Base-by-base conservation (phyloP, 2,113 vertebrate species). In the Pristiophorus japonicus region DNA sequence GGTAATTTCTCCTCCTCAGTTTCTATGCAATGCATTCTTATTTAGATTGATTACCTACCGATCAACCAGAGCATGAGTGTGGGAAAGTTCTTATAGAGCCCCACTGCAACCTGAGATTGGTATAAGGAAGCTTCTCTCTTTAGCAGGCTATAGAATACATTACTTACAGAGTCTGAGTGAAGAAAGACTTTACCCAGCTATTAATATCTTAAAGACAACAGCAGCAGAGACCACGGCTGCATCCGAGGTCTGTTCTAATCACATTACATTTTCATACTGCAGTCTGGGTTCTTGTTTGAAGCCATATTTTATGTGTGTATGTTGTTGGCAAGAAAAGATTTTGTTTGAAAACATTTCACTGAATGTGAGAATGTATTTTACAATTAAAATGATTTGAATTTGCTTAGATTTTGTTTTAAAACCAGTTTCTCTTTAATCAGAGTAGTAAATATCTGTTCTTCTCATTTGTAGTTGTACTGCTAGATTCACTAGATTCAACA, bases 401-500 rank as follows among this genome's bases (percentile, higher is more conserved):
- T 51, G 8, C 2, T 30, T 51, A 22, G 5, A 6, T 85, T 87
- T 85, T 5, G 20, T 22, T 0, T 30, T 55, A 87, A 0, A 90
- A 34, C 47, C 3, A 0, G 8, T 30, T 51, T 34, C 12, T n/a
- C 12, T 55, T 90, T 59, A 59, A 51, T 59, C 8, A 4, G 27
- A 51, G 45, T 14, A 73, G 66, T 63, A 51, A 45, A 34, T 95
- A 95, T 92, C 0, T 96, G 95, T 95, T 12, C 96, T 42, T 27
- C 30, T 96, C 30, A 95, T 87, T 96, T 97, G 59, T 92, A 99
- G 98, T 98, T 65, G 97, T 97, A 47, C 96, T 99, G 0, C 97
- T 98, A 96, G 98, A 99, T 96, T 99, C 98, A 30, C 96, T 98
- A 96, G 98, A 99, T n/a, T 99, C 98, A 91, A 95, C 97, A 24